Evolutionary conservation across 2,797 vertebrate species (phyloP).

Genomic region (Lagocephalus sceleratus): DNA sequence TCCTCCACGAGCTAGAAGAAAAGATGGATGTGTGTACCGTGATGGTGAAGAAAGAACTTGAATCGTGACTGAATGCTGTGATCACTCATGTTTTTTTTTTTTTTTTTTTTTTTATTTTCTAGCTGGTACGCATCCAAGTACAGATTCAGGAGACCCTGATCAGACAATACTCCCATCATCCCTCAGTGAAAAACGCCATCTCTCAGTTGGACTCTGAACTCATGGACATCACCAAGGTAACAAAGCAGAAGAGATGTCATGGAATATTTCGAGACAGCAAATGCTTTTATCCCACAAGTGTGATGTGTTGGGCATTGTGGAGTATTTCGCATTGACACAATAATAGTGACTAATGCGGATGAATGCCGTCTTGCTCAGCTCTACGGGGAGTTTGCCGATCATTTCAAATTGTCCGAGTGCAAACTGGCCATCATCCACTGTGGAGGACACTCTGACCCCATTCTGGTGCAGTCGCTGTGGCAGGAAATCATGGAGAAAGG

Average conservation of each 20-base stretch:
- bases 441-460: conserved; percentile 91
- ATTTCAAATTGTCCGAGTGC: conserved; percentile 92
- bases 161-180: conserved; percentile 87
- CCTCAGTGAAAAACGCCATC: conserved; percentile 88
- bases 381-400: conserved; percentile 95
- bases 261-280: no score
- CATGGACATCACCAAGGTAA: conserved; percentile 97
- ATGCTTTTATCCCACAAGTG: no score
- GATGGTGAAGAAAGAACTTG: background rate
- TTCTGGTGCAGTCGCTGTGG: conserved; percentile 95
- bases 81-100: background rate
- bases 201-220: conserved; percentile 91
- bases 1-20: conserved; percentile 96
- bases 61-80: background rate
- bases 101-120: background rate
- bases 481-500: conserved; percentile 98
- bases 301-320: no score
- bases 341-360: background rate
- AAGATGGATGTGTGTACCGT: conserved; percentile 89
- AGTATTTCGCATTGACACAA: no score
- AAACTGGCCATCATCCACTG: conserved; percentile 98
- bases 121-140: conserved; percentile 96
- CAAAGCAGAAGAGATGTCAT: background rate
- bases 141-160: conserved; percentile 94
- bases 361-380: conserved; percentile 70